Evolutionary conservation across 2,113 vertebrate species (phyloP), one percentile per base, ranked within the genome.

Genomic region (Malurus alboscapulatus): DNA sequence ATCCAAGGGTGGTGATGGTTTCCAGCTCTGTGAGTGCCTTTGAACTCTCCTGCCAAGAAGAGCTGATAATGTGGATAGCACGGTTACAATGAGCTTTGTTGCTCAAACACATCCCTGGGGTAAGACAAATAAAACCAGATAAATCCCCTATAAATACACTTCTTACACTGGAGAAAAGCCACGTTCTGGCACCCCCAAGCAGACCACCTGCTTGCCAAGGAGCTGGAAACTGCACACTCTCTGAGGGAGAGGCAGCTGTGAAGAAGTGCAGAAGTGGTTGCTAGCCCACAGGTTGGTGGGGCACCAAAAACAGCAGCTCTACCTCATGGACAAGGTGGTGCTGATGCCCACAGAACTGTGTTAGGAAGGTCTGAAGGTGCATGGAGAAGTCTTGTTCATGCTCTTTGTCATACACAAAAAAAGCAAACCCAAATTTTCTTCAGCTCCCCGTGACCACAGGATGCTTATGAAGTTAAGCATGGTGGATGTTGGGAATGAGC

Each of bases 1-100:
- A 91, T 65, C 6, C 38, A 73, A 62, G 27, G 25, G 15, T 27
- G 90, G 38, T 13, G 68, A 88, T 59, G 15, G 44, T 91, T 93
- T 88, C 80, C 84, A 87, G 69, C n/a, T 77, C 65, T 47, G 38
- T 34, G 61, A 87, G 40, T 0, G 78, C 24, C 68, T 94, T 92
- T 95, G 91, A 93, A 95, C 63, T 84, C 38, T 29, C 34, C 63
- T 81, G 89, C 91, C 93, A 95, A 87, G 24, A 88, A 84, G 48
- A 69, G 25, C 55, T 74, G 73, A 80, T 92, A 84, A 71, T n/a
- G 55, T 38, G 79, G 50, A 71, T 48, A 93, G 45, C 30, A 72
- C 1, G 7, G 42, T 62, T 84, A 80, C 68, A 57, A 29, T 4
- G 47, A 77, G 72, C 10, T 84, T 77, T 93, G 72, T 66, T 94